Evolutionary conservation across 2,888 invertebrate species (phyloP), one percentile per base, ranked within the genome.

Genomic region (Lepidocyrtoides sp.): DNA sequence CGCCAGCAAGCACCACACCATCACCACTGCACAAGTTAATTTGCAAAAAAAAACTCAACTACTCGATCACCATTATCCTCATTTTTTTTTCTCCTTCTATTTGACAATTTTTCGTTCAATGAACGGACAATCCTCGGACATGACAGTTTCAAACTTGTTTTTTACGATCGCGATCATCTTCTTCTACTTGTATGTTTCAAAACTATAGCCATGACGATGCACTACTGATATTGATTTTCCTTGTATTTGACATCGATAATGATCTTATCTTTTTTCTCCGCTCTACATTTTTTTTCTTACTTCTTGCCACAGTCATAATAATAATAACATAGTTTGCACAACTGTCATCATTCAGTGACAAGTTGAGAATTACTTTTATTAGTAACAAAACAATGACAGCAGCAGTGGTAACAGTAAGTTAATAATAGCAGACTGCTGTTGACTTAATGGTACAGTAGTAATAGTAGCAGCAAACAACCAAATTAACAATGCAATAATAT

Each of bases 121-220:
- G 75, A 48, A 48, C 75, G 48, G 77, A 51, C 77, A 77, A 29
- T 77, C 32, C 44, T 41, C 51, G 77, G 77, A 77, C 77, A 29
- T 51, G 77, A 51, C 77, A 77, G 51, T 17, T 51, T 51, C n/a
- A 77, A 77, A 77, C 77, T 77, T 7, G 77, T 51, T 77, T 75
- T 75, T 77, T 77, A 51, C 32, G 14, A 51, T 26, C 26, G 54
- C 8, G 5, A 48, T 48, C 48, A 7, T 57, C 57, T 57, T 57
- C 57, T 57, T 5, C n/a, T 4, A 17, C n/a, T 36, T 10, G 20
- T 10, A 26, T 57, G 14, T 44, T 12, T 66, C 23, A 66, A 32
- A 29, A n/a, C 10, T 41, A 17, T 29, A 12, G 12, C 32, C 4
- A 36, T 72, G 36, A 23, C 36, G 69, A 44, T 41, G 23, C 57